phyloP scores from a whole-genome alignment of 2,888 invertebrate genomes.

The Lamellibrachia satsuma region DNA sequence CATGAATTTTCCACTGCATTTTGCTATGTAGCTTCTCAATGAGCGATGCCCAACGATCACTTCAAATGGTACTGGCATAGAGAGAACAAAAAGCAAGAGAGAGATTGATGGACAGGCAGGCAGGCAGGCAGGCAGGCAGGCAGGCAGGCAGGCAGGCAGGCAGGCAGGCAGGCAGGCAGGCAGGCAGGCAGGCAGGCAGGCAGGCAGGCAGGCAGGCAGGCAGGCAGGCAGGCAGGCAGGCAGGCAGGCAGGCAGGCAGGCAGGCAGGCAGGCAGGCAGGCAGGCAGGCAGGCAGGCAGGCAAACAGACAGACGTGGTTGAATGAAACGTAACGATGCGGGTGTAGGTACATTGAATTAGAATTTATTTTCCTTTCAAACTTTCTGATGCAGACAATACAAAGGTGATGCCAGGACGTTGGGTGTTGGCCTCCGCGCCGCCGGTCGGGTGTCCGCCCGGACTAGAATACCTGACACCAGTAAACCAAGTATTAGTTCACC shows the following conservation, averaged over 20 bases:
- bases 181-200: slow-evolving; percentile 1
- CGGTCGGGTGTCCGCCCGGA: slow-evolving; percentile 59
- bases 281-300: slow-evolving; percentile 1
- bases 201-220: slow-evolving; percentile 1
- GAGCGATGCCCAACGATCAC: background rate
- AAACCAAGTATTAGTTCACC: slow-evolving; percentile 65
- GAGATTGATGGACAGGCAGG: background rate
- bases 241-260: slow-evolving; percentile 1
- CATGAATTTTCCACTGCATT: background rate
- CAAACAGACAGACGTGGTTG: background rate
- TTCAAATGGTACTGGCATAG: background rate
- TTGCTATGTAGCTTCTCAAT: background rate
- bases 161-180: slow-evolving; percentile 1
- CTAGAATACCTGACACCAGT: slow-evolving; percentile 62
- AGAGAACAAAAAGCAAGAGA: background rate
- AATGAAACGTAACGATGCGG: too few relatives aligned
- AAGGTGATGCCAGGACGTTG: background rate
- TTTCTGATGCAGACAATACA: background rate
- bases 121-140: slow-evolving; percentile 1
- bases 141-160: slow-evolving; percentile 1
- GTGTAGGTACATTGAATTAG: too few relatives aligned
- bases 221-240: slow-evolving; percentile 1
- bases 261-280: slow-evolving; percentile 1
- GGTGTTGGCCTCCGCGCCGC: slow-evolving; percentile 42
- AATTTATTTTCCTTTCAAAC: background rate